Conservation (phyloP, 2,113 vertebrate genomes). For the Porphyrio hochstetteri region DNA sequence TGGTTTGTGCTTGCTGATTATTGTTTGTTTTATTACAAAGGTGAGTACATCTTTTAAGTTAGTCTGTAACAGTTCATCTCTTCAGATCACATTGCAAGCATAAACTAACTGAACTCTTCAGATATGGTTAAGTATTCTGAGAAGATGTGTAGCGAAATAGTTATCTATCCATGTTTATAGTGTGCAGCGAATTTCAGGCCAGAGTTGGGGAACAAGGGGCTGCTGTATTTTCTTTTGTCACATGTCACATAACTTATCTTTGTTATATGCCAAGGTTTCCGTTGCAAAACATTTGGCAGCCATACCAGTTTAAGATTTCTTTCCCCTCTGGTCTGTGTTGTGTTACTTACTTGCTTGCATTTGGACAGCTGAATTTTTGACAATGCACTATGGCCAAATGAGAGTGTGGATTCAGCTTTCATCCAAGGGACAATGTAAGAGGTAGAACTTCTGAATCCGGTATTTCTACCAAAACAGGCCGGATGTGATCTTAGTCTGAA, state of each 20-base stretch:
- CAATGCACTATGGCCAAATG: fast-evolving
- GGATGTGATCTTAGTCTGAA: not conserved
- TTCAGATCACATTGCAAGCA: not conserved
- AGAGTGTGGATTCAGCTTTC: not conserved
- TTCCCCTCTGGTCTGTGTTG: not conserved
- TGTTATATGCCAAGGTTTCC: not conserved
- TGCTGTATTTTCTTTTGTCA: not conserved
- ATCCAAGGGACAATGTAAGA: not conserved
- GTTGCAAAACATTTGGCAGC: not conserved
- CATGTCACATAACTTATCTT: not conserved
- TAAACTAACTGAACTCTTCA: not conserved
- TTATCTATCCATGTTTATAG: not conserved
- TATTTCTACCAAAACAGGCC: not conserved
- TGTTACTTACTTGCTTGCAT: not conserved
- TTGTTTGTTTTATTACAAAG: constrained; percentile 99
- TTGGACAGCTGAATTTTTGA: not conserved
- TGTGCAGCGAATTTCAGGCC: not conserved
- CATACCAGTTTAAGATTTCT: not conserved
- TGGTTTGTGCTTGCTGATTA: constrained; percentile 99
- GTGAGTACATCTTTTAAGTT: constrained; percentile 79
- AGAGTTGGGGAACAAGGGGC: not conserved
- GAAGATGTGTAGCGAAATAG: not conserved
- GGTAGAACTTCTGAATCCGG: not conserved
- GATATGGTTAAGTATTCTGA: not conserved
- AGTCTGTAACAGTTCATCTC: not conserved